Evolutionary conservation across 2,797 vertebrate species (phyloP), one percentile per base, ranked within the genome.

Genomic region (Numenius phaeopus): DNA sequence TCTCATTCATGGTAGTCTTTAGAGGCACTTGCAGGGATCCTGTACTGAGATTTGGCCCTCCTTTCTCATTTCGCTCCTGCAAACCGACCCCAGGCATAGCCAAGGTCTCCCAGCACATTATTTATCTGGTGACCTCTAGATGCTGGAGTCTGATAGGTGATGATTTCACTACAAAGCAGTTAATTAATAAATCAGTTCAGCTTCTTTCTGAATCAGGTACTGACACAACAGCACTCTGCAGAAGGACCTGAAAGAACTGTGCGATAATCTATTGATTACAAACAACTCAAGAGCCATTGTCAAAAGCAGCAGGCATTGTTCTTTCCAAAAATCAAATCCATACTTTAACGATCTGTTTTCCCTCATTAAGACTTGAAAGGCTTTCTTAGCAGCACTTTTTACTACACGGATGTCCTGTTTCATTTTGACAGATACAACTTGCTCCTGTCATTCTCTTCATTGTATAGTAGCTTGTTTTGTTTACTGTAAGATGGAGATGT

Each of bases 101-200:
- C 84, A 95, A 55, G 77, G 76, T n/a, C 89, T 96, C 95, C 91
- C 90, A 95, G 96, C 89, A 84, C 96, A 86, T 97, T 94, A 94
- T 96, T 98, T 96, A 91, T 85, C 92, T 70, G 94, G 49, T 95
- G 96, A 97, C 96, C 73, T 97, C 96, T 94, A 97, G 94, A 97
- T 89, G 39, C 58, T 92, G 96, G 87, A 89, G 69, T 87, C 54
- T 94, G 97, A 97, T 97, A 96, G 97, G 97, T 96, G 98, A 97
- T 95, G 95, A 97, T 98, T 98, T 97, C 97, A 87, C 79, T 52
- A 82, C 95, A 94, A 97, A 97, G 95, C 94, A 97, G 77, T n/a
- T 91, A 80, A 96, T 91, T 95, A 62, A 97, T 91, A 86, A 79
- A 95, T 91, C 93, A 81, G 93, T 76, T 94, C 67, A 27, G 50